Evolutionary conservation across 1,140 invertebrate species (phyloP), one percentile per base, ranked within the genome.

Genomic region (Samia ricini): DNA sequence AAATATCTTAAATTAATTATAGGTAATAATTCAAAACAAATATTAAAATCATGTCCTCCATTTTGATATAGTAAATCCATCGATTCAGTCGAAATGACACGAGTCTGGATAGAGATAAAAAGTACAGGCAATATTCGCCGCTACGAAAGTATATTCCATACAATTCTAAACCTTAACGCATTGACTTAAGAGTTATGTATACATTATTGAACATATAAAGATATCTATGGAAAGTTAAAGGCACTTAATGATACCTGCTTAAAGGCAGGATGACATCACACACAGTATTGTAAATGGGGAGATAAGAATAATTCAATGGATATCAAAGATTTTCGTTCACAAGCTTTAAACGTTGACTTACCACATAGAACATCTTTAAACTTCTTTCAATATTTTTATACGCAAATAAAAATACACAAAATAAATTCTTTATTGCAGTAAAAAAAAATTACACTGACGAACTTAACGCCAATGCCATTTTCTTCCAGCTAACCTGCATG

Each of bases 201-300:
- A 56, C 18, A 56, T 54, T n/a, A 29, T 8, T 2, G 22, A 10
- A 19, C 24, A 48, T 15, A 51, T 18, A 52, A 33, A 29, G 2
- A 21, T 42, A 65, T 26, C 15, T 63, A 67, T 5, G 62, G 42
- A 7, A 50, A 65, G 55, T 60, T 74, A 62, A 71, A 69, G 63
- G 67, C 68, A 76, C 68, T 76, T 76, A 76, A 73, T 76, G 74
- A 76, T 71, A 71, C 74, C 71, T 73, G 71, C 60, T 62, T 61
- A 60, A 55, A 66, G 59, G 23, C 67, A 51, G 57, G 64, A 71
- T 73, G 74, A 73, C 74, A 76, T 76, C 71, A 76, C 73, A 72
- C 57, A 59, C 68, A 70, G 68, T 63, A 71, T 71, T 69, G 69
- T 70, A 71, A 74, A 64, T 72, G 72, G 62, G 57, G 58, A 76